A percentile compares a stretch with the other conserved stretches of the same genome.
Conservation (phyloP, 2,113 vertebrate genomes). For the Bubo bubo region DNA sequence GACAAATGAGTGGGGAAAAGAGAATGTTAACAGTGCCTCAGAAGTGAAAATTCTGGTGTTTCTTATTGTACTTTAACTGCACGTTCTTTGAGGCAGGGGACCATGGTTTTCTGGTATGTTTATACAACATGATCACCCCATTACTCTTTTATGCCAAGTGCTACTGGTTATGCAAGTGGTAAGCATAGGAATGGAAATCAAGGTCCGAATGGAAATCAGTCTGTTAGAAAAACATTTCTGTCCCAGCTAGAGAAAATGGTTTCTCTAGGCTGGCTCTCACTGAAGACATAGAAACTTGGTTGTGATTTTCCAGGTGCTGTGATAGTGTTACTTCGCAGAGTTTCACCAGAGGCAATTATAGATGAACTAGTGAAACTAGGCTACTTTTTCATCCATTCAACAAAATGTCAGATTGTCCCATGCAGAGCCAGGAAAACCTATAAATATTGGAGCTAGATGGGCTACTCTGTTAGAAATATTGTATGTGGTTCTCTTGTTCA, state of each 20-base stretch:
- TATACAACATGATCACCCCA: neutral
- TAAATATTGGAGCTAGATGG: neutral
- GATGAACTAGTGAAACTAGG: neutral
- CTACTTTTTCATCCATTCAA: constrained; percentile 5
- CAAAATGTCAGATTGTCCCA: neutral
- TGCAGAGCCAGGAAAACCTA: neutral
- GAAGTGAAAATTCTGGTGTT: neutral
- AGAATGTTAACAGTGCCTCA: neutral
- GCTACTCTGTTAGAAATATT: neutral
- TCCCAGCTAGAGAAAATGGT: neutral
- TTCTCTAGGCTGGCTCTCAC: neutral
- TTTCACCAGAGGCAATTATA: neutral
- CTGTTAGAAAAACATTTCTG: neutral
- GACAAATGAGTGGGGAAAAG: neutral
- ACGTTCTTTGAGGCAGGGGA: neutral
- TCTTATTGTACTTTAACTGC: neutral
- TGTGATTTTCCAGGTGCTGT: neutral
- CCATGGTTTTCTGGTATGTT: neutral
- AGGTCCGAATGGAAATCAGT: neutral
- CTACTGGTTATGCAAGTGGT: neutral
- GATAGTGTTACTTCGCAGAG: neutral
- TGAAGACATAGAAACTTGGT: neutral
- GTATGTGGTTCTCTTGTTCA: neutral
- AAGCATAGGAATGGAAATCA: neutral
- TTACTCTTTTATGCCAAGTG: neutral